Percentiles rank a stretch among this genome's conserved stretches.
These are phyloP conservation scores for Sminthurides aquaticus DNA, from an alignment of 2,888 invertebrate species.

Conservation along the genomic window DNA sequence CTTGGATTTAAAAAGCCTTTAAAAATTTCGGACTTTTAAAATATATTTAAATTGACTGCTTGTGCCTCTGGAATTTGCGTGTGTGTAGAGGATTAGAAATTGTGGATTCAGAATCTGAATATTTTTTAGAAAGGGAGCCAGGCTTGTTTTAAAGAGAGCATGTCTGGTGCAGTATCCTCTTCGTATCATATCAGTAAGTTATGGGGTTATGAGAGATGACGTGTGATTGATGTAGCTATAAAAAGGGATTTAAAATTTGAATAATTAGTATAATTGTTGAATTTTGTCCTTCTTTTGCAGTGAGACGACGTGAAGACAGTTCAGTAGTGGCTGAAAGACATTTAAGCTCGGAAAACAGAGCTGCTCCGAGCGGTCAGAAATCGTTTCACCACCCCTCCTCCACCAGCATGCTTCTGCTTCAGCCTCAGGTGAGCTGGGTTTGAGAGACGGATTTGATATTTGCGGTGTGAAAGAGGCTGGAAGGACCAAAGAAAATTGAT, in stretches of 20 bases:
- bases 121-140: too few relatives aligned
- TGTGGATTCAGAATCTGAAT: too few relatives aligned
- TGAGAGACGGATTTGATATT: too few relatives aligned
- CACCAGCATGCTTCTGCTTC: slow-evolving; percentile 92
- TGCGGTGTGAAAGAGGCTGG: too few relatives aligned
- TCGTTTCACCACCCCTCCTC: slow-evolving; percentile 49
- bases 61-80: too few relatives aligned
- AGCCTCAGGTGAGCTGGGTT: slow-evolving; percentile 66
- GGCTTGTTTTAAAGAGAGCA: neutral
- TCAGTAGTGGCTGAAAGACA: slow-evolving; percentile 35
- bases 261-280: too few relatives aligned
- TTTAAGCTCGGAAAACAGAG: slow-evolving; percentile 30
- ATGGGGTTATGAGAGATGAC: neutral
- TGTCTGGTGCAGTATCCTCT: neutral
- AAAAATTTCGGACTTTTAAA: too few relatives aligned
- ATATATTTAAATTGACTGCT: too few relatives aligned
- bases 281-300: slow-evolving; percentile 22
- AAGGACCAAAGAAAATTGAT: too few relatives aligned
- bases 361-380: slow-evolving; percentile 35
- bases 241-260: too few relatives aligned
- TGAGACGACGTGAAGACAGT: slow-evolving; percentile 37
- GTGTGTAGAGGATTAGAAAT: too few relatives aligned
- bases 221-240: neutral
- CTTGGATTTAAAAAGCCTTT: too few relatives aligned
- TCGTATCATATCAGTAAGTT: neutral